Percentiles rank a stretch among this genome's conserved stretches.
These are phyloP conservation scores for Felis chaus DNA, from an alignment of 2,113 vertebrate species.

Conservation along the genomic window DNA sequence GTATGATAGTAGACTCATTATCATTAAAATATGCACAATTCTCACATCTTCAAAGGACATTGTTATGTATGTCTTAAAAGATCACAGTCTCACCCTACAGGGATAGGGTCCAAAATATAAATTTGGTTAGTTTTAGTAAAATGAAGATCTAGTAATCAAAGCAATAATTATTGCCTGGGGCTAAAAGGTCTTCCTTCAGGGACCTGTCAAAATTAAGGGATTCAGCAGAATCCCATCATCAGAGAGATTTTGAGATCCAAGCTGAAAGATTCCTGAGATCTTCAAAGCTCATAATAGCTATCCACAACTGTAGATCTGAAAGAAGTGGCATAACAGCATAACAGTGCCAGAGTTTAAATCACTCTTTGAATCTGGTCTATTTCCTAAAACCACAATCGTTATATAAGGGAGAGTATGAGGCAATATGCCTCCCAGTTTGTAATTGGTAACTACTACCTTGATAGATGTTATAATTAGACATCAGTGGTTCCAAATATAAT, in stretches of 20 bases:
- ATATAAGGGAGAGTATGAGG: neutral
- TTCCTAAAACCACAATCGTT: slow-evolving; percentile 31
- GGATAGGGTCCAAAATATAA: neutral
- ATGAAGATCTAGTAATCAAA: neutral
- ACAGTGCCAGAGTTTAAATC: neutral
- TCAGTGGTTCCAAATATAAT: neutral
- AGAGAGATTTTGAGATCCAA: slow-evolving; percentile 34
- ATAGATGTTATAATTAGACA: slow-evolving; percentile 52
- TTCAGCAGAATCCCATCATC: neutral
- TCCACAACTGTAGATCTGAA: neutral
- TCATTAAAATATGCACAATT: neutral
- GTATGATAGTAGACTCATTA: neutral
- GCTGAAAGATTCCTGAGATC: neutral
- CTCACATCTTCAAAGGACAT: neutral
- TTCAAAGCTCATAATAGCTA: neutral
- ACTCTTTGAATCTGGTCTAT: slow-evolving; percentile 21
- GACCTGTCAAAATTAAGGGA: neutral
- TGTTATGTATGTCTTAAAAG: neutral
- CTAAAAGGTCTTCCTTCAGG: neutral
- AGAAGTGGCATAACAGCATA: neutral
- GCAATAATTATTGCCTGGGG: neutral
- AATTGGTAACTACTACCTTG: slow-evolving; percentile 23
- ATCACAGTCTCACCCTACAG: neutral
- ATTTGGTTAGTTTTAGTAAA: neutral
- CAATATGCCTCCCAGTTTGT: neutral